A percentile compares a stretch with the other conserved stretches of the same genome.
Conservation (phyloP, 92 coral and sea anemone species). For the Anthopleura xanthogrammica region DNA sequence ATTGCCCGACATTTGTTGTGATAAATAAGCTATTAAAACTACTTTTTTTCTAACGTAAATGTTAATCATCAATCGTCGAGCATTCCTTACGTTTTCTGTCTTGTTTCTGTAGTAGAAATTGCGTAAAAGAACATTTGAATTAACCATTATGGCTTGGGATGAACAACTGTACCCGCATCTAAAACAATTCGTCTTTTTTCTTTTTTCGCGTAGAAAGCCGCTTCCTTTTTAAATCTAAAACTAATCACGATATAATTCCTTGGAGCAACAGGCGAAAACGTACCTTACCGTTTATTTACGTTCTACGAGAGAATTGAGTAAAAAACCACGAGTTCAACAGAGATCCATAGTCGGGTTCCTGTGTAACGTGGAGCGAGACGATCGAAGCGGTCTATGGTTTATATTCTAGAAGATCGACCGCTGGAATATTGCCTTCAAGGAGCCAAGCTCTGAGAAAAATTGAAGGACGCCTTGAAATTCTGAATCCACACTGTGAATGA, state of each 20-base stretch:
- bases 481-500: constrained; percentile 6
- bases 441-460: background rate
- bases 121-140: background rate
- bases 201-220: background rate
- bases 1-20: background rate
- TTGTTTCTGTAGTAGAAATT: background rate
- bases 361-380: background rate
- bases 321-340: background rate
- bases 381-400: background rate
- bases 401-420: background rate
- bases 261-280: constrained; percentile 14
- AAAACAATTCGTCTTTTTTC: background rate
- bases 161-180: background rate
- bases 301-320: background rate
- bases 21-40: background rate
- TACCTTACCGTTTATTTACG: constrained; percentile 20
- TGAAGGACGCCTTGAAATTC: background rate
- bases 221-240: constrained; percentile 23
- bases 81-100: background rate
- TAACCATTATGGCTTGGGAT: constrained; percentile 6
- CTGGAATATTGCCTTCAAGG: background rate
- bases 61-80: background rate
- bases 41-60: background rate
- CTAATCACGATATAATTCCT: constrained; percentile 13
- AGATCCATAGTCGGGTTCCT: background rate